Evolutionary conservation across 2,113 vertebrate species (phyloP), one percentile per base, ranked within the genome.

Genomic region (Tinamus guttatus): DNA sequence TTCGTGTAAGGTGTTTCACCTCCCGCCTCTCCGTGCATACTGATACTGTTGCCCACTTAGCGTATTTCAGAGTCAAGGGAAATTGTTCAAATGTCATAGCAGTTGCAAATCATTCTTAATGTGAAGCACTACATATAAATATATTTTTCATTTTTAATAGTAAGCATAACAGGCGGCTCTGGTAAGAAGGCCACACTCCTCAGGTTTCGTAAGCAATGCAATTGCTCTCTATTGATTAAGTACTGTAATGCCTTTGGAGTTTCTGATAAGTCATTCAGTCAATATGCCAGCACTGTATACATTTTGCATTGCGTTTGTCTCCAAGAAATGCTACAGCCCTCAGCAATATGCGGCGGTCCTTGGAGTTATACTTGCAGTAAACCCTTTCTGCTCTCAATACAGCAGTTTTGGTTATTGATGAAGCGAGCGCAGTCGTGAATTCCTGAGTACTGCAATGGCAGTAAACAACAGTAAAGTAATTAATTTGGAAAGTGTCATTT

Each of bases 171-270:
- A 54, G 56, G 43, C 52, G 68, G 88, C 76, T 94, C 65, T 91
- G 82, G 45, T 82, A 91, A 70, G 89, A 91, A 94, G 65, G 74
- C 12, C 34, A n/a, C 49, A 75, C 76, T 85, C 82, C 63, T 85
- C 84, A 77, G 77, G 79, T 94, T 94, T 76, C 84, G 95, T 69
- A 81, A 63, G 71, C 30, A 76, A 64, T 43, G 69, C 94, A 87
- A 96, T 90, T 91, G 95, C 34, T 88, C 67, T 93, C 22, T 75
- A 70, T 83, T 90, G 85, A 94, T 94, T 92, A 96, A 96, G 82
- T 34, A 70, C 20, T 80, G 41, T 9, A 60, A 36, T 82, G 93
- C 77, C 63, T 89, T 63, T 41, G 86, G 79, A 92, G 73, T 76
- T 81, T 36, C 32, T 96, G 52, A 51, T 63, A 87, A 96, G 51